Percentiles rank a stretch among this genome's conserved stretches.
Conservation (phyloP, 2,888 invertebrate genomes). For the Rhagium mordax region DNA sequence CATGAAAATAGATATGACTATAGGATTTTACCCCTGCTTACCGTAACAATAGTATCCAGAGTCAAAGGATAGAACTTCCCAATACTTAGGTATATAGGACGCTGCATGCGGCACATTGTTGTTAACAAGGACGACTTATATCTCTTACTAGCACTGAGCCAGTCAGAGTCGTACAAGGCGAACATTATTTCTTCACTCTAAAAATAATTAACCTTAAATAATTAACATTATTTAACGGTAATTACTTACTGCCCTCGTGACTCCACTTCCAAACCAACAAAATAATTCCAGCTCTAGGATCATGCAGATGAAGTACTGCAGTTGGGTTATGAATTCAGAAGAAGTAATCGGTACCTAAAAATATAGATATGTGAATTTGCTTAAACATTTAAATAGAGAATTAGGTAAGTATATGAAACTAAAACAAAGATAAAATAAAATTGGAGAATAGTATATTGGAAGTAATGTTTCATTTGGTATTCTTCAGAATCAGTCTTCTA, state of each 20-base stretch:
- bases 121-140: conserved; percentile 38
- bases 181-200: conserved; percentile 32
- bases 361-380: background rate
- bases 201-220: no score
- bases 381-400: no score
- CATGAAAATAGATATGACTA: no score
- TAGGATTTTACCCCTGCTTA: no score
- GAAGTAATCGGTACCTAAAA: conserved; percentile 31
- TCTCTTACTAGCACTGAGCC: conserved; percentile 35
- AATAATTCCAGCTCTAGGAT: conserved; percentile 15
- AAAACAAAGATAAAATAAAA: no score
- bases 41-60: conserved; percentile 33
- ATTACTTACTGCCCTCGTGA: conserved; percentile 25
- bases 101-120: conserved; percentile 42
- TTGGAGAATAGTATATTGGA: no score
- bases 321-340: conserved; percentile 12
- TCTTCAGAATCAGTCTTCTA: no score
- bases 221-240: background rate
- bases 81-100: conserved; percentile 38
- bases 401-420: no score
- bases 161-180: conserved; percentile 35
- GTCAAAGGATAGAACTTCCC: conserved; percentile 45
- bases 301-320: conserved; percentile 15
- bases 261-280: conserved; percentile 31
- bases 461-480: no score